phyloP scores from a whole-genome alignment of 2,113 vertebrate species.

The Chaetodon auriga region DNA sequence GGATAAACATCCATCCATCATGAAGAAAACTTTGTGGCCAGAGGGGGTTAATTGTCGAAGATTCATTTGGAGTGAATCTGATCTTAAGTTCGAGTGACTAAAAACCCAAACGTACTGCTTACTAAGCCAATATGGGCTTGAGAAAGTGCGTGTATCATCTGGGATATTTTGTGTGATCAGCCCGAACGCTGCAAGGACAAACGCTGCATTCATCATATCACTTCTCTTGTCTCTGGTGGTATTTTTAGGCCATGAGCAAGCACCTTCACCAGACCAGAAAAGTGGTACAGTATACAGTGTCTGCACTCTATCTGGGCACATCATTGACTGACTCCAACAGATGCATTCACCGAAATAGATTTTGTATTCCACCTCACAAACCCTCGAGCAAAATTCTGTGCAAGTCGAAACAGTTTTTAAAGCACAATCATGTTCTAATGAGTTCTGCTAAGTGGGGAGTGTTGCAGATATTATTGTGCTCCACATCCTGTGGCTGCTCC shows the following conservation, averaged over 20 bases:
- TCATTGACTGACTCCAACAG: slow-evolving; percentile 40
- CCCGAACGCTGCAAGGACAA: slow-evolving; percentile 68
- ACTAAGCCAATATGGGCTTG: not conserved
- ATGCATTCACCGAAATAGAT: slow-evolving; percentile 53
- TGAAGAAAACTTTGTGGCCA: not conserved
- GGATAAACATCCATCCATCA: not conserved
- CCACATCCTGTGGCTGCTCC: slow-evolving; percentile 23
- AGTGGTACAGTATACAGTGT: slow-evolving; percentile 66
- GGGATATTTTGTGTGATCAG: slow-evolving; percentile 42
- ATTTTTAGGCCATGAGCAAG: slow-evolving; percentile 73
- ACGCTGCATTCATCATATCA: slow-evolving; percentile 64
- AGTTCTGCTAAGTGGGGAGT: not conserved
- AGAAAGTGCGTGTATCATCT: not conserved
- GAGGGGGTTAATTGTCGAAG: not conserved
- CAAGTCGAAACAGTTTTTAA: slow-evolving; percentile 24
- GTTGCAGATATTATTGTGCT: slow-evolving; percentile 10
- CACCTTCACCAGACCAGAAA: slow-evolving; percentile 57
- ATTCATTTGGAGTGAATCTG: not conserved
- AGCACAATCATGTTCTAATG: slow-evolving; percentile 10
- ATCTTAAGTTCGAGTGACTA: not conserved
- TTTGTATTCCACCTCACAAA: slow-evolving; percentile 17
- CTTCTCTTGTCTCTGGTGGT: slow-evolving; percentile 45
- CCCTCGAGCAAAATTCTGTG: slow-evolving; percentile 12
- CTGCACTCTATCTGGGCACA: slow-evolving; percentile 65
- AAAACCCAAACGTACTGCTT: not conserved